Base-by-base conservation (phyloP, 2,888 invertebrate species). In the Andrena minutula region DNA sequence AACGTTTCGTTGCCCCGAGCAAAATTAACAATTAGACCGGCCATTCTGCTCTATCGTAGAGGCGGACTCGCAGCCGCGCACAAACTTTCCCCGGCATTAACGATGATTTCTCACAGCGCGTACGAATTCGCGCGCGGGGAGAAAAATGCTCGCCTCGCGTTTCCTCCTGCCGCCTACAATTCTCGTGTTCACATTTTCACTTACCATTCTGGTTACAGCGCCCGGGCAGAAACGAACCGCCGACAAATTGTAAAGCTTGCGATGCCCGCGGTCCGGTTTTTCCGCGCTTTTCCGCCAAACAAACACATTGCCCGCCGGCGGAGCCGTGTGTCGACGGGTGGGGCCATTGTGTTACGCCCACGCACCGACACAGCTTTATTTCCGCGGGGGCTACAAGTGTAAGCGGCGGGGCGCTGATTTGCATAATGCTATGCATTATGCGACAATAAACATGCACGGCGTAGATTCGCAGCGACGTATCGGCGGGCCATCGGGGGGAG, bases 361-460 rank as follows among this genome's bases (percentile, higher is more conserved):
- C 75, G 75, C 75, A 73, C 63, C 75, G 49, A 79, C 82, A 65
- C 66, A 58, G 77, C 83, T 88, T 89, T 88, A 89, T 88, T 83
- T 86, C 80, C 76, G 64, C 60, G 56, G 60, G 79, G 79, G 12
- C 1, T 83, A 84, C 83, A 71, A 66, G 83, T 83, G 84, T 88
- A 88, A 89, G 76, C 89, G 81, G 60, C 47, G 85, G 76, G 83
- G 75, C 79, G 41, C 26, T 41, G 72, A 88, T 88, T 88, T 88
- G 79, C 88, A 89, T 89, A 89, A 88, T 88, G 89, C 61, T 80
- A 88, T 89, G 88, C 88, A 88, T 88, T 88, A 88, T 88, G 88
- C 88, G 83, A 88, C 87, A 65, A 88, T 88, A 88, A 88, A 88
- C 87, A 88, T 80, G 87, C 88, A 69, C 56, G 64, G 60, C 80